Evolutionary conservation across 2,888 invertebrate genomes (phyloP), one percentile per base, ranked within the genome.

Genomic region (Eurois occulta): DNA sequence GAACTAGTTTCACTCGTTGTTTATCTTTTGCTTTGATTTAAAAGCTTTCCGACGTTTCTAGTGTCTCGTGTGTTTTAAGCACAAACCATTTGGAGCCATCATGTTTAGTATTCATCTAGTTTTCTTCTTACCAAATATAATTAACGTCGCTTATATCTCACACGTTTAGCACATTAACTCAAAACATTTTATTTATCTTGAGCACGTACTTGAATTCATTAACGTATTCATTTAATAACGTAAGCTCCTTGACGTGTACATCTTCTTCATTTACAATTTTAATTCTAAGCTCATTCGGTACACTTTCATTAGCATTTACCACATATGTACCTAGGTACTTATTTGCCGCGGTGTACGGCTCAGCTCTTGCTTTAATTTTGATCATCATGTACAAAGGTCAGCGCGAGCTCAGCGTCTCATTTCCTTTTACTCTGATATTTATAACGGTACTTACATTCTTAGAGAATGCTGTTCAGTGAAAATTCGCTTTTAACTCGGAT

Each of bases 341-440:
- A 43, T 32, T 38, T 41, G 21, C 24, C 46, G 21, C 2, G n/a
- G 60, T 18, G 38, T 38, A 35, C 60, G 46, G 52, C 55, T 7
- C 32, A 8, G 65, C 62, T 72, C 18, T 38, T n/a, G 70, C 52
- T 72, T 69, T 86, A 86, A 78, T 75, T 82, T 75, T 72, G 24
- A 67, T 60, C 78, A 62, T 73, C 66, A 72, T 74, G 70, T 64
- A 62, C 46, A 77, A 79, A 79, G 87, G 78, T 75, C 79, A 76
- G 78, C 55, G 28, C 43, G 21, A 58, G 70, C 65, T 77, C 64
- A 72, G 10, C 68, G 52, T 68, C 74, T 87, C 80, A 83, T 87
- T 88, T 87, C 85, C 81, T 78, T 72, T 71, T 35, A 67, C 72
- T 85, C 43, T 71, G 77, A 74, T 82, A 87, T 87, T 85, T 74